Evolutionary conservation across 1,140 invertebrate species (phyloP).

Genomic region (Oreohelix idahoensis): DNA sequence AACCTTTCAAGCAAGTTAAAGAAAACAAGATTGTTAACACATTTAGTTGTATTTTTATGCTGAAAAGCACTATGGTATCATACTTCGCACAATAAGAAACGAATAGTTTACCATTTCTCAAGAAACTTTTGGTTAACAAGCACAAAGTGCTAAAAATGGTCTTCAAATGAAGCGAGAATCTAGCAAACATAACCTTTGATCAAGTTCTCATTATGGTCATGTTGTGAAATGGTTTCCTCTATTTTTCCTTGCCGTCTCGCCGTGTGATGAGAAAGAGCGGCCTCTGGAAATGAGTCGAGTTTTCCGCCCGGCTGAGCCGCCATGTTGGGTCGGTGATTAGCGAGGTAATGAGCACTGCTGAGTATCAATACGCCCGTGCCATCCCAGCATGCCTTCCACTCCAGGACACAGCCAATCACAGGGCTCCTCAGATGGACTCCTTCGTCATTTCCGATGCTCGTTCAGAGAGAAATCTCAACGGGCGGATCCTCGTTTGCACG

Average conservation of each 20-base stretch:
- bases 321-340: constrained; percentile 36
- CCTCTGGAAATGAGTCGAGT: constrained; percentile 13
- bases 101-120: background rate
- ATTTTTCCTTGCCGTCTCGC: background rate
- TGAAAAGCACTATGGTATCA: too few species aligned
- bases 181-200: constrained; percentile 5
- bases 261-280: constrained; percentile 19
- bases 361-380: constrained; percentile 33
- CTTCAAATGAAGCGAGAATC: background rate
- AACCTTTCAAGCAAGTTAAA: too few species aligned
- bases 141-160: background rate
- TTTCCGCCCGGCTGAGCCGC: constrained; percentile 29
- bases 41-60: too few species aligned
- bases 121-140: background rate
- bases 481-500: constrained; percentile 38
- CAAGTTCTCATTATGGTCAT: background rate
- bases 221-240: constrained; percentile 1
- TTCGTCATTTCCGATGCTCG: constrained; percentile 36
- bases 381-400: constrained; percentile 36
- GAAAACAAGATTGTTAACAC: too few species aligned
- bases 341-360: constrained; percentile 25
- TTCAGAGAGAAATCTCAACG: constrained; percentile 32
- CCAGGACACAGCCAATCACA: constrained; percentile 36
- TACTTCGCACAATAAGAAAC: too few species aligned
- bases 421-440: constrained; percentile 20